Base-by-base conservation (phyloP, 30 jellyfish, hydroid and myxozoan genomes). In the Chironex yamaguchii region DNA sequence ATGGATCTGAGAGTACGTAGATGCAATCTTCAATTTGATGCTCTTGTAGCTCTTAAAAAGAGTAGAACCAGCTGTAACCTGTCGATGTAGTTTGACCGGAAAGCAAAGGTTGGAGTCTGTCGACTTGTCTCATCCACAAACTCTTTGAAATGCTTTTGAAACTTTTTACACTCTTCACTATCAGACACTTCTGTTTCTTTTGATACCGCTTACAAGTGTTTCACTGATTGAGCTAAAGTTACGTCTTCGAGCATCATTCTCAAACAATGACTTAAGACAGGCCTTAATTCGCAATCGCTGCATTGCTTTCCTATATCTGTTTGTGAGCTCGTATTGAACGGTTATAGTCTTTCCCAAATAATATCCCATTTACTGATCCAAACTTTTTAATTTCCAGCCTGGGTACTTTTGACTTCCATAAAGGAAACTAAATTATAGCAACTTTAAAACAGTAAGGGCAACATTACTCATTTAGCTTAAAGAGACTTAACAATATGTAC, bases 11-110 rank as follows among this genome's bases (percentile, higher is more conserved):
- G 42, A 23, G 92, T 24, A 54, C 69, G 32, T 2, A 86, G 91
- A 76, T 86, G 96, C 77, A 86, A 49, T 29, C 62, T 48, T 91
- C 96, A 86, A 67, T 86, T 79, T 20, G 81, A 36, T 49, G 91
- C 36, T 32, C 96, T 89, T 9, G 96, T 86, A 14, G 86, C 96
- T 25, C 96, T 30, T 34, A 76, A 74, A 69, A 54, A 76, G 21
- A 52, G 81, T 24, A 86, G 62, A n/a, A 86, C 86, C 52, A 86
- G 21, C 79, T 63, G 90, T n/a, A 86, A 86, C 96, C 75, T 73
- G 20, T 76, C 96, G 53, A 86, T 74, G 79, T 86, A 86, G 32
- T 42, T 34, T 26, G 82, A 36, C 96, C 96, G 76, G 50, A 36
- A 63, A 4, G 85, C 86, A 42, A 86, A 86, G 13, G 91, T 86